Base-by-base conservation (phyloP, 2,888 invertebrate genomes). In the Machimus rusticus region DNA sequence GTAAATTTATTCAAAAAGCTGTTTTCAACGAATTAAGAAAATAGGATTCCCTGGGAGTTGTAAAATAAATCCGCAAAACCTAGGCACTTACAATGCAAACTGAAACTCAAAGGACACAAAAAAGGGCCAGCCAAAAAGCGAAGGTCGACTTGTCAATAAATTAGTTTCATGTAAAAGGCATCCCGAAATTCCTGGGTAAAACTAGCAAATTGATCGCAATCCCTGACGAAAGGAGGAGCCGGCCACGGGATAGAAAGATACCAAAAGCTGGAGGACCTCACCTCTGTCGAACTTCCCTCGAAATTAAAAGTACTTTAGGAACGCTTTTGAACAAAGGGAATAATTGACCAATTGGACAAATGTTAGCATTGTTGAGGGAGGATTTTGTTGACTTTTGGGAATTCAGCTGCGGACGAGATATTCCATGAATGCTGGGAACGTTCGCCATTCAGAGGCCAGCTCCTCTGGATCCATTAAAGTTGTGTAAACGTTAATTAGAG, bases 311-410 rank as follows among this genome's bases (percentile, higher is more conserved):
- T 86, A 88, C 82, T 88, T 87, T 12, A 28, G 76, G 85, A 81
- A 82, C 88, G 88, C 88, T 89, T 89, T 86, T 81, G 89, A 89
- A 89, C 89, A 89, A 89, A 89, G 88, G 87, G 88, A 89, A 89
- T 89, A 89, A 89, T 89, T 89, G 89, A 89, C 89, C 89, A 89
- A 88, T 86, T 88, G 88, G 89, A 88, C 88, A 89, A 89, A 89
- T 89, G 89, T 89, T 89, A 88, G 89, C 89, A 88, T 89, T 88
- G 89, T 89, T 89, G 88, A 88, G 87, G 88, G 74, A 86, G 88
- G 87, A 87, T 85, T 85, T 46, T 85, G 85, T 85, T 85, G 85
- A 85, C 85, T 85, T 85, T 85, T 74, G 74, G 85, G 85, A 43
- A 85, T 85, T 85, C 74, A 34, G 74, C 28, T 46, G 39, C 43